Evolutionary conservation across 92 coral and sea anemone species (phyloP), one percentile per base, ranked within the genome.

Genomic region (Desmophyllum pertusum): DNA sequence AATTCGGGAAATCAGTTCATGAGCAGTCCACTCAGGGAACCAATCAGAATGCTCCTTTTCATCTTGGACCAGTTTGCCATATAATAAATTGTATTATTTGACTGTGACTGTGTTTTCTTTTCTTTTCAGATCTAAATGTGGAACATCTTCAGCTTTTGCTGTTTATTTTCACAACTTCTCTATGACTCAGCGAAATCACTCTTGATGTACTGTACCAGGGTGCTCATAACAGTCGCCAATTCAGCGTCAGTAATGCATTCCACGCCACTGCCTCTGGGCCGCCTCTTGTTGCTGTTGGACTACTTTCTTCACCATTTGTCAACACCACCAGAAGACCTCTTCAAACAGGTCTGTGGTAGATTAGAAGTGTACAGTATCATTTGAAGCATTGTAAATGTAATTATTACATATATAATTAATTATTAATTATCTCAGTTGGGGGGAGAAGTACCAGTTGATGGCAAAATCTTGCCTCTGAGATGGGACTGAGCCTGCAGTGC

Each of bases 71-170:
- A n/a, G n/a, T n/a, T n/a, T n/a, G n/a, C n/a, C n/a, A n/a, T n/a
- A n/a, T n/a, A 23, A 6, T 75, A 37, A 72, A 39, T 31, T 71
- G 33, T 46, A 4, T 17, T 19, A 61, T 27, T 63, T 27, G 4
- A 69, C 4, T n/a, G 39, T 76, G 7, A 13, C n/a, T 53, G 30
- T 45, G 14, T 70, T 31, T 59, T 57, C 27, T 57, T 70, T 52
- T 33, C 46, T 72, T 45, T n/a, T 18, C 84, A 92, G 99, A 97
- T 92, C 73, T 97, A 13, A 97, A 94, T 91, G 98, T 97, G 71
- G 98, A 97, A 64, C 99, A 97, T 57, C 93, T 97, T 1, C 99
- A 97, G 83, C 89, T 97, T 70, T 86, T 94, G 78, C 79, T 97
- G 69, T 88, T 97, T 76, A 91, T 97, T 78, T 97, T 69, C 99